Conservation (phyloP, 2,888 invertebrate genomes). For the Coleophora flavipennella region DNA sequence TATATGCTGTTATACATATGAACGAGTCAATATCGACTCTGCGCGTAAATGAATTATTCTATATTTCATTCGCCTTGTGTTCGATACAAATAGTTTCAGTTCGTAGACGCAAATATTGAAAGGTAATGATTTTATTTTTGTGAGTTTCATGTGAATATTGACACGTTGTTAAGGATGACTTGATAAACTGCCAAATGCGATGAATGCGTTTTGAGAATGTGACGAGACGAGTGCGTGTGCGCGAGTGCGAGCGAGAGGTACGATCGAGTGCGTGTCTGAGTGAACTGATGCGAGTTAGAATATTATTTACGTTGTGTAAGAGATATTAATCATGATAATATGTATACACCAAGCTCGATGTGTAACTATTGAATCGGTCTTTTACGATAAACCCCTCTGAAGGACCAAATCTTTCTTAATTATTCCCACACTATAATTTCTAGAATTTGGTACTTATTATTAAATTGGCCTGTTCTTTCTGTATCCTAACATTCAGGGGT, state of each 20-base stretch:
- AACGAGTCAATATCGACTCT: conserved; percentile 32
- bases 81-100: not conserved
- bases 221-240: conserved; percentile 13
- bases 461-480: conserved; percentile 29
- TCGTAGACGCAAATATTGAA: not conserved
- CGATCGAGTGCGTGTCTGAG: conserved; percentile 15
- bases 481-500: conserved; percentile 40
- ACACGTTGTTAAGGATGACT: conserved; percentile 40
- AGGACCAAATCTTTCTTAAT: conserved; percentile 44
- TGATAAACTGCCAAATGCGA: conserved; percentile 68
- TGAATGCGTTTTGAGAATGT: conserved; percentile 22
- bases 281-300: conserved; percentile 28
- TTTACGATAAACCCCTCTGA: conserved; percentile 46
- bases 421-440: conserved; percentile 25
- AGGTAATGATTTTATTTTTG: conserved; percentile 19
- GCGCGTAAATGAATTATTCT: conserved; percentile 13
- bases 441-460: conserved; percentile 25
- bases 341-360: conserved; percentile 63
- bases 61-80: not conserved
- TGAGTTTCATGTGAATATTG: conserved; percentile 52
- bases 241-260: conserved; percentile 19
- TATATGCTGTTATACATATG: conserved; percentile 41
- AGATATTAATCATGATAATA: conserved; percentile 59
- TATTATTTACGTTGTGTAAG: conserved; percentile 52
- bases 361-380: conserved; percentile 40